Conservation (phyloP, 2,888 invertebrate species). For the Cryptus armator region DNA sequence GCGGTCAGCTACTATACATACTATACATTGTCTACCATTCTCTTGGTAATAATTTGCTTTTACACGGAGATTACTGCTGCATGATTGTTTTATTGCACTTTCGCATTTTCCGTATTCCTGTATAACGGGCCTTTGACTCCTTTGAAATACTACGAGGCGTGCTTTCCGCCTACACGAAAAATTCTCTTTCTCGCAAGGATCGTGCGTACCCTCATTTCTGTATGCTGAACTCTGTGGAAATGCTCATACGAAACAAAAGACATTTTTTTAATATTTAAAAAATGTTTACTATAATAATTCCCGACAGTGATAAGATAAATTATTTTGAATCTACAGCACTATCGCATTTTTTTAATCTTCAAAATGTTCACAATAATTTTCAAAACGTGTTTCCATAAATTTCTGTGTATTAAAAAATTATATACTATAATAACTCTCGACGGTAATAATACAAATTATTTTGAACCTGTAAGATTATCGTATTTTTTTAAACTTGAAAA, state of each 20-base stretch:
- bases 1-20: constrained; percentile 43
- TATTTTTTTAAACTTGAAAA: neutral
- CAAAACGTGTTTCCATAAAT: neutral
- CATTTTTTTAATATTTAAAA: too few relatives aligned
- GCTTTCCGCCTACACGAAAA: constrained; percentile 7
- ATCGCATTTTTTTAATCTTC: neutral
- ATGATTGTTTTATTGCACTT: constrained; percentile 77
- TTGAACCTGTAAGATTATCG: neutral
- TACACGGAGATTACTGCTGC: constrained; percentile 77
- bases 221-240: neutral
- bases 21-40: constrained; percentile 50
- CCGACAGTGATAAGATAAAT: too few relatives aligned
- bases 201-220: neutral
- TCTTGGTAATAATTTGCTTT: constrained; percentile 75
- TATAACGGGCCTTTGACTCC: neutral
- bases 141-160: neutral
- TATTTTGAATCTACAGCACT: neutral
- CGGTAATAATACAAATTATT: neutral
- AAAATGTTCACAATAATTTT: neutral
- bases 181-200: neutral
- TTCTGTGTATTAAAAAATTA: neutral
- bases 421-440: neutral
- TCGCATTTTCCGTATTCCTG: constrained; percentile 35
- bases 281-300: too few relatives aligned
- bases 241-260: too few relatives aligned